Percentiles rank a stretch among this genome's conserved stretches.
phyloP scores from a whole-genome alignment of 1,140 invertebrate species.

The Orchesella cincta region DNA sequence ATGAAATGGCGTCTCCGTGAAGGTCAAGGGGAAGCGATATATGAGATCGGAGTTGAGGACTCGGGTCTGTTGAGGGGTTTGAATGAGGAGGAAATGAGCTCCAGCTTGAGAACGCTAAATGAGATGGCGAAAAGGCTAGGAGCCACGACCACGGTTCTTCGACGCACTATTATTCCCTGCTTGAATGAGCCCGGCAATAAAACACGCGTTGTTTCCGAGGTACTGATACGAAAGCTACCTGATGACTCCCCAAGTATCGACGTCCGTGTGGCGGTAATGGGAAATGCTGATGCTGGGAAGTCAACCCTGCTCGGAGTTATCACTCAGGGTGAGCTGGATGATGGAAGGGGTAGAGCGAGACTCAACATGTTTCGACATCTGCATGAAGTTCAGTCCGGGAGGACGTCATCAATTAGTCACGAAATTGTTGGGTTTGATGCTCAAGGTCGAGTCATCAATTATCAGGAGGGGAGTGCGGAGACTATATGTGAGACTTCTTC shows the following conservation, averaged over 20 bases:
- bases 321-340: constrained; percentile 92
- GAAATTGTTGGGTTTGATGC: constrained; percentile 94
- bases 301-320: constrained; percentile 85
- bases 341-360: constrained; percentile 88
- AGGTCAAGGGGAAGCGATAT: constrained; percentile 90
- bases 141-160: constrained; percentile 73
- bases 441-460: constrained; percentile 78
- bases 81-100: constrained; percentile 74
- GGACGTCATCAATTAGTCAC: constrained; percentile 94
- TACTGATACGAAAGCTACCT: constrained; percentile 62
- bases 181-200: constrained; percentile 45
- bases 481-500: constrained; percentile 88
- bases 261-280: constrained; percentile 86
- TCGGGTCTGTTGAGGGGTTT: constrained; percentile 83
- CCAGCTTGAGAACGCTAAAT: constrained; percentile 77
- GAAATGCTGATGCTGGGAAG: constrained; percentile 90
- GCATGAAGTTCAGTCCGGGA: constrained; percentile 93
- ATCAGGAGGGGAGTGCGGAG: constrained; percentile 87
- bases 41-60: constrained; percentile 91
- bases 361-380: constrained; percentile 94
- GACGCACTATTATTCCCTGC: constrained; percentile 61
- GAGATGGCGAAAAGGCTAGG: constrained; percentile 82
- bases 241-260: constrained; percentile 90
- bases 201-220: neutral
- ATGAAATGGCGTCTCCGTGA: constrained; percentile 86